Evolutionary conservation across 2,797 vertebrate species (phyloP).

Genomic region (Micrastur ruficollis): DNA sequence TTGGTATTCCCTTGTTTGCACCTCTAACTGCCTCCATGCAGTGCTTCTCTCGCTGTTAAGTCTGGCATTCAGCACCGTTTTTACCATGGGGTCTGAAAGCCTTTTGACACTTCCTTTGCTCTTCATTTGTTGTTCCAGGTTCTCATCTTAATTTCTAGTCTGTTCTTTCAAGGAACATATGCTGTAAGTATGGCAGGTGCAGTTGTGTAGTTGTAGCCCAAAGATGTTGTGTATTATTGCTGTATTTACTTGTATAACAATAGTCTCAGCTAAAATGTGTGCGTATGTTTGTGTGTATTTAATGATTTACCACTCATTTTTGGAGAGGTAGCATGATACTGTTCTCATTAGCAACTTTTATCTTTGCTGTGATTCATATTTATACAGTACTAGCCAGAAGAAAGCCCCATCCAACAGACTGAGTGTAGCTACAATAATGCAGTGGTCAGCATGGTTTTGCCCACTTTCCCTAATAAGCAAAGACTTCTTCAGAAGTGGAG

Average conservation of each 20-base stretch:
- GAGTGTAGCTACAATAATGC: not conserved
- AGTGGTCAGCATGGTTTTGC: not conserved
- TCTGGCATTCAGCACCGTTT: not conserved
- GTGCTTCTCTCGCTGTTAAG: not conserved
- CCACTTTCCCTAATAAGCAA: not conserved
- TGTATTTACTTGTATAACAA: not conserved
- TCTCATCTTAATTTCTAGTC: not conserved
- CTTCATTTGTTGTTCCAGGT: not conserved
- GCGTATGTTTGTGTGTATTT: not conserved
- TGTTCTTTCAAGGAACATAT: not conserved
- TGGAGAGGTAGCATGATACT: not conserved
- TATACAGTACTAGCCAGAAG: not conserved
- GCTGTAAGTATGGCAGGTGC: not conserved
- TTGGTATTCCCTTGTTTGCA: not conserved
- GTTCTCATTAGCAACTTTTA: not conserved
- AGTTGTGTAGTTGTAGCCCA: not conserved
- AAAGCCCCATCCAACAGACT: accelerated
- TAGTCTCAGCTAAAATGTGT: not conserved
- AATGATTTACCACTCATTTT: not conserved
- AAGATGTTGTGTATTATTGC: not conserved
- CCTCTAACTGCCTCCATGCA: not conserved
- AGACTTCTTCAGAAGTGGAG: not conserved
- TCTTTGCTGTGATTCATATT: not conserved
- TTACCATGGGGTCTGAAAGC: not conserved
- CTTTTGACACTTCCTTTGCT: not conserved